Conservation (phyloP, 35 echinoderm and acorn worm species). For the Ptychodera flava region DNA sequence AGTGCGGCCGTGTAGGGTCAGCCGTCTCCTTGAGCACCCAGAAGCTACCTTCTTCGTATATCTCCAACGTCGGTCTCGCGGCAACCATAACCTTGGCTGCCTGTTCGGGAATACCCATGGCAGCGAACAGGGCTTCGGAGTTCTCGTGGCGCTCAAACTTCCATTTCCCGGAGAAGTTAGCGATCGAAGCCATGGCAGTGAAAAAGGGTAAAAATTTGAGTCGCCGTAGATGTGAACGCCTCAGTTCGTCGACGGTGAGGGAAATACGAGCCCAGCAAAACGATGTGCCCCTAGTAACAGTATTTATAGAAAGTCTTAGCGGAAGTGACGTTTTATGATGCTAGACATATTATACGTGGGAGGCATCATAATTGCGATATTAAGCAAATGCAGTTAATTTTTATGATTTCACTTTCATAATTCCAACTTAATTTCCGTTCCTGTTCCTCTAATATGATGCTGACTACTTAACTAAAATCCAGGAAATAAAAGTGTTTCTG, state of each 20-base stretch:
- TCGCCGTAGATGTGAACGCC: too few species aligned
- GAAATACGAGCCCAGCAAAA: too few species aligned
- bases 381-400: too few species aligned
- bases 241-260: too few species aligned
- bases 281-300: too few species aligned
- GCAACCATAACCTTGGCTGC: background rate
- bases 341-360: background rate
- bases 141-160: background rate
- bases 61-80: background rate
- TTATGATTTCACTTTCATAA: too few species aligned
- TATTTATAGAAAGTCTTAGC: too few species aligned
- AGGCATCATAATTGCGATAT: too few species aligned
- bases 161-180: background rate
- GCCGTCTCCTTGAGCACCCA: background rate
- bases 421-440: too few species aligned
- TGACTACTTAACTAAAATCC: too few species aligned
- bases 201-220: background rate
- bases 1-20: background rate
- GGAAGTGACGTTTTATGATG: background rate
- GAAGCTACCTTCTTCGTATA: background rate
- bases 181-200: background rate
- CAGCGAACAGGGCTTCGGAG: background rate
- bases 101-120: background rate
- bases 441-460: too few species aligned
- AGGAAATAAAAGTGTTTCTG: too few species aligned